Conservation (phyloP, 2,113 vertebrate species). For the Bubo bubo region DNA sequence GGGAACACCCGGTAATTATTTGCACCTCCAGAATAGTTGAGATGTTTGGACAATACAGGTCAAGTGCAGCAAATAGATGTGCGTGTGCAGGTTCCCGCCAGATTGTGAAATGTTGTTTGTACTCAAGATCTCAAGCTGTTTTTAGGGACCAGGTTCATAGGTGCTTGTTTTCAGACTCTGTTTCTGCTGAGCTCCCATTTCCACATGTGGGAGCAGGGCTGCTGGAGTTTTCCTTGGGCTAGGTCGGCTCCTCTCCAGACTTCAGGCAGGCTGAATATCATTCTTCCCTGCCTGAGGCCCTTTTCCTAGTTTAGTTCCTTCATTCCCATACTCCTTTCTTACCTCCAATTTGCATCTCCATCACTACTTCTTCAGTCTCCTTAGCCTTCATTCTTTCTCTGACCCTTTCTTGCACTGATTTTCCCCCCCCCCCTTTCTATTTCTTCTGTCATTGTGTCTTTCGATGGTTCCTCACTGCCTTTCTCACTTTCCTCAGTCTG, state of each 20-base stretch:
- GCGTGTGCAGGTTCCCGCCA: not conserved
- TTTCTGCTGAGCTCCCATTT: not conserved
- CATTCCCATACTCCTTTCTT: not conserved
- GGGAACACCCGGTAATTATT: conserved; percentile 5
- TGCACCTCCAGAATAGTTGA: not conserved
- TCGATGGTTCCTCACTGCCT: not conserved
- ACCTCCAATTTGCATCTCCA: not conserved
- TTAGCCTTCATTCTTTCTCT: not conserved
- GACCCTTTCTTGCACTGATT: not conserved
- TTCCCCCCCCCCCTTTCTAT: accelerated
- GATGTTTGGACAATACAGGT: not conserved
- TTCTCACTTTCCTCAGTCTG: not conserved
- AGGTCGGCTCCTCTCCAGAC: not conserved
- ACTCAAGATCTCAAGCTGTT: not conserved
- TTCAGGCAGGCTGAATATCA: not conserved
- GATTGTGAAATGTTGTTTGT: not conserved
- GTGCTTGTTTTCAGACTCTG: not conserved
- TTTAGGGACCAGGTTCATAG: not conserved
- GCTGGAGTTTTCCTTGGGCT: not conserved
- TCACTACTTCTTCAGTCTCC: not conserved
- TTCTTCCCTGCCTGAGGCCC: not conserved
- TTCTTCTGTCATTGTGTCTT: not conserved
- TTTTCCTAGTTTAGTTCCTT: not conserved
- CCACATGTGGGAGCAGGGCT: accelerated
- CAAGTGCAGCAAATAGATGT: not conserved